phyloP scores from a whole-genome alignment of 2,888 invertebrate genomes.

The Agonopterix subpropinquella region DNA sequence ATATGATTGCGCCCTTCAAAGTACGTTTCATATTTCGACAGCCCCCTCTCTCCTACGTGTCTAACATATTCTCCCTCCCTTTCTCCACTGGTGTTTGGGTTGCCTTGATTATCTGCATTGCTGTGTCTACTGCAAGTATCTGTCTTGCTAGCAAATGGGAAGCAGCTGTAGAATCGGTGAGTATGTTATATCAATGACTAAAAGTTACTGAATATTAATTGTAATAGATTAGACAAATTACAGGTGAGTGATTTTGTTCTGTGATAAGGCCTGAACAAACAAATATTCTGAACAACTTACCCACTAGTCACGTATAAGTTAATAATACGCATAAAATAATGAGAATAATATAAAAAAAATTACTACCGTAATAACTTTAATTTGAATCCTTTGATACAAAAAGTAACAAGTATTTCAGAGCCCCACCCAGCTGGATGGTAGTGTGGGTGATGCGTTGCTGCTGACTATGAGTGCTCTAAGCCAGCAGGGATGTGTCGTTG shows the following conservation, averaged over 20 bases:
- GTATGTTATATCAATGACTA: not conserved
- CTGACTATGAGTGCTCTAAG: constrained; percentile 72
- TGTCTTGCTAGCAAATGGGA: constrained; percentile 55
- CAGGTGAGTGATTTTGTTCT: too few species aligned
- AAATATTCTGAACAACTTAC: too few species aligned
- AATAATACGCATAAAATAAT: not conserved
- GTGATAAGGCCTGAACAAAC: too few species aligned
- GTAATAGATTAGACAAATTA: too few species aligned
- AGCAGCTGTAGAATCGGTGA: constrained; percentile 23
- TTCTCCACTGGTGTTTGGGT: constrained; percentile 78
- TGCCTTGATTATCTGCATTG: constrained; percentile 53
- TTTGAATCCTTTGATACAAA: too few species aligned
- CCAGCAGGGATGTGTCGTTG: constrained; percentile 73
- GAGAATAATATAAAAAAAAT: too few species aligned
- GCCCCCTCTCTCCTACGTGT: constrained; percentile 78
- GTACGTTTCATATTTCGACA: constrained; percentile 78
- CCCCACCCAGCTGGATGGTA: constrained; percentile 37
- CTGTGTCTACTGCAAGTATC: constrained; percentile 43
- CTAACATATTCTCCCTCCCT: constrained; percentile 79
- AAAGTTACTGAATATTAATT: too few species aligned
- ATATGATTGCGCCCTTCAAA: constrained; percentile 55
- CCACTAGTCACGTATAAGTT: too few species aligned
- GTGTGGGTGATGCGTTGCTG: constrained; percentile 59
- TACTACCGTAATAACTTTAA: too few species aligned
- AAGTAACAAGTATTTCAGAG: constrained; percentile 17